Base-by-base conservation (phyloP, 2,888 invertebrate species). In the Syrista parreyssii region DNA sequence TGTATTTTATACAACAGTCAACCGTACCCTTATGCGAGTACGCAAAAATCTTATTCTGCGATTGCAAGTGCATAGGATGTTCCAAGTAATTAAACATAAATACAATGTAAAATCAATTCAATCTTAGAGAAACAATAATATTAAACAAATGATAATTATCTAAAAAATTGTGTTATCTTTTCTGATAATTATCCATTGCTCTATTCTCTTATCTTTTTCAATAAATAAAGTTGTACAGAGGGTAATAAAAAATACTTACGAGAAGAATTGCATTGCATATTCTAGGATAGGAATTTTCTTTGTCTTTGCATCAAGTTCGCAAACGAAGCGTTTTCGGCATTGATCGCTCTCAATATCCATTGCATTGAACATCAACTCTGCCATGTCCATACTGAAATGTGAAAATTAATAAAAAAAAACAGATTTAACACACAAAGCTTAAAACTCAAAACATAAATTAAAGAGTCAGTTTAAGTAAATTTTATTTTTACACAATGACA, bases 321-420 rank as follows among this genome's bases (percentile, higher is more conserved):
- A 84, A 32, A 81, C 73, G 55, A 81, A 76, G 76, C 79, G 80
- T 4, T 79, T 74, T 9, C 78, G 82, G 69, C 84, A 84, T 12
- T 79, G 76, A 73, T 82, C 75, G 35, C 79, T 81, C 33, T 81
- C 77, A 68, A 79, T 78, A 35, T 84, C 80, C 74, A 80, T 75
- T 15, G 81, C 68, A 12, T 80, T 76, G 68, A 79, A 78, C 34
- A 83, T 36, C 15, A 84, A 81, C 74, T 82, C 80, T 68, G 80
- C 82, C 75, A 78, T 77, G 36, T 83, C 82, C 68, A 79, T 34
- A 11, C 83, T 81, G 71, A 36, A 79, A 75, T 68, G 31, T 11
- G 12, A 71, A 74, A n/a, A 35, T 36, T 23, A 9, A 11, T 32
- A 55, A 4, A 40, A 30, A 76, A 11, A 23, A 36, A 4, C 30